These are phyloP conservation scores for Esperia sulphurella DNA, from an alignment of 2,888 invertebrate species.

Conservation along the genomic window DNA sequence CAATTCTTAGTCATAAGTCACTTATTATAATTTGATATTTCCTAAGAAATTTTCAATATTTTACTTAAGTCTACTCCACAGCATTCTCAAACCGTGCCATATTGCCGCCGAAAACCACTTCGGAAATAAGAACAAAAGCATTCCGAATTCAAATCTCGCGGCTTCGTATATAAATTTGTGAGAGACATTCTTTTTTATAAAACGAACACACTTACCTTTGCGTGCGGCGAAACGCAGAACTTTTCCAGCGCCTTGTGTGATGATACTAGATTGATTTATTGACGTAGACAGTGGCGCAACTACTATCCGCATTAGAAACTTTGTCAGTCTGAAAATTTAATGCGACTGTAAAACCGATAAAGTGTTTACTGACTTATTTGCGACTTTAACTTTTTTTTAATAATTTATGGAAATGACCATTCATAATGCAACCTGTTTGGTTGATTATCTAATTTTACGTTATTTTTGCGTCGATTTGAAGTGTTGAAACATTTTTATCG, in stretches of 20 bases:
- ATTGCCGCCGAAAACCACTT: conserved; percentile 41
- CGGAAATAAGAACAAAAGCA: conserved; percentile 39
- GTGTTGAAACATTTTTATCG: background rate
- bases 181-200: conserved; percentile 40
- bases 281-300: background rate
- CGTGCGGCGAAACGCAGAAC: background rate
- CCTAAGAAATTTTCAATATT: background rate
- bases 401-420: background rate
- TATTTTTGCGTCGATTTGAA: background rate
- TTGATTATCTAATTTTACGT: background rate
- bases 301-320: background rate
- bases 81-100: conserved; percentile 25
- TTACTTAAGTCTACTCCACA: conserved; percentile 18
- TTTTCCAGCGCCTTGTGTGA: background rate
- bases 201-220: background rate
- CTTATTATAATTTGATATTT: background rate
- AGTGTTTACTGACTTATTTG: conserved; percentile 64
- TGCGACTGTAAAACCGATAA: conserved; percentile 54
- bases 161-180: conserved; percentile 41
- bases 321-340: conserved; percentile 39
- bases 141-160: conserved; percentile 50
- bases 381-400: conserved; percentile 4
- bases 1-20: no score
- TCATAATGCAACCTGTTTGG: background rate
- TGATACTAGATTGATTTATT: no score